Percentiles rank a stretch among this genome's conserved stretches.
phyloP scores from a whole-genome alignment of 2,113 vertebrate genomes.

The Nyctibius bracteatus region DNA sequence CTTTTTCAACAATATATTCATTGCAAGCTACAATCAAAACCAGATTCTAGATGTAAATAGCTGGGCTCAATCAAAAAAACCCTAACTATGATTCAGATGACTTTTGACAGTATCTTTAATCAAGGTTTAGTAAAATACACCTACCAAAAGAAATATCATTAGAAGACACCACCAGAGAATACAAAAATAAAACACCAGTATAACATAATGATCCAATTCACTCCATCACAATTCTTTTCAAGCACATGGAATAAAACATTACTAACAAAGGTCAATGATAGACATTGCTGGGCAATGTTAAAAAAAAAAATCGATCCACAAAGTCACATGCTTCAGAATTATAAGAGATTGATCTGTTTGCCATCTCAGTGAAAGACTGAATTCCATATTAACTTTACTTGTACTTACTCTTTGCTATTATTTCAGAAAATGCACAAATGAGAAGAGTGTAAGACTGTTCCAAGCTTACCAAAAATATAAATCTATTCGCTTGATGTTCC shows the following conservation, averaged over 20 bases:
- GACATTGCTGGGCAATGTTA: neutral
- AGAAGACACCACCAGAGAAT: neutral
- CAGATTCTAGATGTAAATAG: neutral
- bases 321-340: neutral
- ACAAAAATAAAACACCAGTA: neutral
- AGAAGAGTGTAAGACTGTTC: neutral
- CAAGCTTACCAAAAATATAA: neutral
- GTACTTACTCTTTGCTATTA: neutral
- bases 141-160: neutral
- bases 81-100: neutral
- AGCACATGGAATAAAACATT: neutral
- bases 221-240: neutral
- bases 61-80: neutral
- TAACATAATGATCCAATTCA: neutral
- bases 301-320: neutral
- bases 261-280: neutral
- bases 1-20: neutral
- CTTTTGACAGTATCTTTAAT: neutral
- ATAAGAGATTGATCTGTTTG: neutral
- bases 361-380: neutral
- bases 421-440: neutral
- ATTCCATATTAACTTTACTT: neutral
- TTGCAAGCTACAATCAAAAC: neutral
- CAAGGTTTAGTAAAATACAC: neutral
- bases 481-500: neutral